Base-by-base conservation (phyloP, 2,113 vertebrate species). In the Nanorana parkeri region DNA sequence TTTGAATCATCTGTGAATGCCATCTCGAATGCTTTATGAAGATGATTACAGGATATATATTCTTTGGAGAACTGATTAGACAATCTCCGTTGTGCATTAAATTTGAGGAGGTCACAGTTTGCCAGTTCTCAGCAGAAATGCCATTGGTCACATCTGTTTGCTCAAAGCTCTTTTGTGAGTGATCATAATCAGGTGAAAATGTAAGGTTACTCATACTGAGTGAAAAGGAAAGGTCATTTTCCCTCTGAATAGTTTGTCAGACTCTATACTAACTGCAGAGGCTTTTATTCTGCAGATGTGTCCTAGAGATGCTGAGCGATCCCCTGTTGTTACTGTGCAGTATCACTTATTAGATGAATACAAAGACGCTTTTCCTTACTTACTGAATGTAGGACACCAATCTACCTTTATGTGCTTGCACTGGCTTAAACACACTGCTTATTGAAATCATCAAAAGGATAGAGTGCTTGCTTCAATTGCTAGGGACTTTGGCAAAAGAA, bases 291-390 rank as follows among this genome's bases (percentile, higher is more conserved):
- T 55, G 84, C 85, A 86, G 20, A 2, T 77, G 66, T 88, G 74
- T 77, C 83, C 84, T 87, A 88, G 20, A 64, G 56, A 47, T 75
- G 87, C 87, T 88, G 85, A 74, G 87, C 83, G 68, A 85, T 90
- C 84, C 86, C 84, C 86, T 0, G 2, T 80, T 86, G 89, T 85
- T 90, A 84, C 69, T 41, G 47, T 83, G 73, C 69, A 0, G 0
- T 0, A 56, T 75, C 41, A 88, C 77, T 84, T 85, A 81, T 78
- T 85, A 87, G 83, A 67, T 1, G 0, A 84, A 83, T 85, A 73
- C 74, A 80, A 78, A 83, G 84, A 3, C 58, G 23, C 68, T 84
- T 54, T 77, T 73, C 0, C 0, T 86, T 77, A 82, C 26, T 72
- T 86, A 56, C 78, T 3, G 82, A 81, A 8, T 28, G 7, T 21